Evolutionary conservation across 2,113 vertebrate species (phyloP).

Genomic region (Tyrannus savana): DNA sequence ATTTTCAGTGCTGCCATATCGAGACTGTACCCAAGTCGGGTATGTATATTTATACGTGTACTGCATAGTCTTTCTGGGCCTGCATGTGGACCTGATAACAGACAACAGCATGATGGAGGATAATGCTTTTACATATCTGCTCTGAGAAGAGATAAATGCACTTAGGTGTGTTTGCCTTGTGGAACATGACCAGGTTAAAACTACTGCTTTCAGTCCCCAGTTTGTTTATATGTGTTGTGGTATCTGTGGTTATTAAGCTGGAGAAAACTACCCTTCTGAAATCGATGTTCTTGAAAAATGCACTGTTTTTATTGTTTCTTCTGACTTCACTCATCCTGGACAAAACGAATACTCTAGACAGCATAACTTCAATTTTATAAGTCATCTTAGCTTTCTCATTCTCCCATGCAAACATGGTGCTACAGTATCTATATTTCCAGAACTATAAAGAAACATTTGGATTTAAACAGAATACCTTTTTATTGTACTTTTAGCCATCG

Average conservation of each 20-base stretch:
- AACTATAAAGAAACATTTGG: background rate
- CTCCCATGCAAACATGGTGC: background rate
- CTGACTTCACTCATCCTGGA: background rate
- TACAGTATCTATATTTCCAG: background rate
- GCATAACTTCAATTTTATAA: background rate
- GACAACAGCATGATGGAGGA: background rate
- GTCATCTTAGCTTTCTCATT: background rate
- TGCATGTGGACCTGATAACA: conserved; percentile 14
- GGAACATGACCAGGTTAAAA: background rate
- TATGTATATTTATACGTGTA: conserved; percentile 84
- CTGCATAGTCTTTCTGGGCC: conserved; percentile 32
- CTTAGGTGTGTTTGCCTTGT: background rate
- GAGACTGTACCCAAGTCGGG: conserved; percentile 96
- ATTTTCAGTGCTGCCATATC: conserved; percentile 99
- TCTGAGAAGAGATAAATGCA: background rate
- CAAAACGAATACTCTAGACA: background rate
- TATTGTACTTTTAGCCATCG: background rate
- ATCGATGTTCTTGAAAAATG: background rate
- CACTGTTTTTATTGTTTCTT: background rate
- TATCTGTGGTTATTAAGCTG: background rate
- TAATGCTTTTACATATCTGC: conserved; percentile 10
- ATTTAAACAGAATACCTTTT: background rate
- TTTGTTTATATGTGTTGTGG: background rate
- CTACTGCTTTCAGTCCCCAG: background rate
- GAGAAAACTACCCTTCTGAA: background rate